Evolutionary conservation across 2,797 vertebrate genomes (phyloP).

Genomic region (Taenioides sp.): DNA sequence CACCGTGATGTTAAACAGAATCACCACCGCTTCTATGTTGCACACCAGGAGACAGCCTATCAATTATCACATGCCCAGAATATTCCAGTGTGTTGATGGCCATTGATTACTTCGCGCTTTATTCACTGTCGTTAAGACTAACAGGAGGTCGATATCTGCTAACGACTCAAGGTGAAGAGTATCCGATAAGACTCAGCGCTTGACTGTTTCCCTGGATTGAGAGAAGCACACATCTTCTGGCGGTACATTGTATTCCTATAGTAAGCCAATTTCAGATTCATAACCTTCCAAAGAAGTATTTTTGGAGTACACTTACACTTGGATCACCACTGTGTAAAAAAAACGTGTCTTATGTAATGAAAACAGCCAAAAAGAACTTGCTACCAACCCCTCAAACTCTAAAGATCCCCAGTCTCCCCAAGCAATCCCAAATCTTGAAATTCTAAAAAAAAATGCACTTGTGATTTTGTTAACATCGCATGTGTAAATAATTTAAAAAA

Average conservation of each 20-base stretch:
- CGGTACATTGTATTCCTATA: background rate
- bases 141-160: slow-evolving; percentile 66
- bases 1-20: slow-evolving; percentile 65
- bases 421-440: background rate
- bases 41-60: slow-evolving; percentile 66
- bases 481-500: background rate
- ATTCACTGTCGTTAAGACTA: slow-evolving; percentile 69
- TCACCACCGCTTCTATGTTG: slow-evolving; percentile 66
- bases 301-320: background rate
- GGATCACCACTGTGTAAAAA: background rate
- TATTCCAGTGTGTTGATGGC: slow-evolving; percentile 66
- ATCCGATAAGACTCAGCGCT: slow-evolving; percentile 53
- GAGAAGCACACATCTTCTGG: background rate
- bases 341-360: background rate
- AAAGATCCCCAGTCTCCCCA: background rate
- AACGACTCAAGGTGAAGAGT: slow-evolving; percentile 66
- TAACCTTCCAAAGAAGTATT: background rate
- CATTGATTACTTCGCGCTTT: slow-evolving; percentile 69
- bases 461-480: no score
- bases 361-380: background rate
- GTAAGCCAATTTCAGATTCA: background rate
- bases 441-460: background rate
- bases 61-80: slow-evolving; percentile 70
- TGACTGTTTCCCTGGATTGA: slow-evolving; percentile 50
- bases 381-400: background rate